These are phyloP conservation scores for Orthosia incerta DNA, from an alignment of 2,888 invertebrate species.

Conservation along the genomic window DNA sequence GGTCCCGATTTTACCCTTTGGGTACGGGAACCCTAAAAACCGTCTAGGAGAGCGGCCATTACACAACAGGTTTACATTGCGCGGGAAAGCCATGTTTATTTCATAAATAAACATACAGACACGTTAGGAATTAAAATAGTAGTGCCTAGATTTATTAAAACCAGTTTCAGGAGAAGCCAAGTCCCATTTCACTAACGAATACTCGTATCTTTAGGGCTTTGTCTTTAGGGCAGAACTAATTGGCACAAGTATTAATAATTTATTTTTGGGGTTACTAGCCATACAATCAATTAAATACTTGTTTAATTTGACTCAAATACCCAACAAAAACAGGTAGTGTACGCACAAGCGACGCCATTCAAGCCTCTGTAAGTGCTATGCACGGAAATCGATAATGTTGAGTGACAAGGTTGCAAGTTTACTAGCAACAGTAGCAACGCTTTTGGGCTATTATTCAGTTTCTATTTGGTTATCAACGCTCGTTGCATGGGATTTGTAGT, in stretches of 20 bases:
- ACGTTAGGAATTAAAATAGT: slow-evolving; percentile 44
- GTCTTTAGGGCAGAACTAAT: slow-evolving; percentile 10
- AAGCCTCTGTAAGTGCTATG: slow-evolving; percentile 44
- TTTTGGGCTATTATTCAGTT: slow-evolving; percentile 17
- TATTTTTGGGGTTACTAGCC: slow-evolving; percentile 14
- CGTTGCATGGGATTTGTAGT: not conserved
- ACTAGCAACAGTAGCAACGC: slow-evolving; percentile 39
- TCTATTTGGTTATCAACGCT: not conserved
- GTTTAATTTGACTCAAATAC: not conserved
- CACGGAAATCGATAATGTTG: slow-evolving; percentile 52
- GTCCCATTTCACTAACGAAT: slow-evolving; percentile 32
- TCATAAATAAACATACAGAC: slow-evolving; percentile 42
- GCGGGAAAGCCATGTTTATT: slow-evolving; percentile 53
- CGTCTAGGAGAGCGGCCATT: slow-evolving; percentile 33
- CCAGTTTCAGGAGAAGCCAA: slow-evolving; percentile 35
- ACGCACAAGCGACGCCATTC: slow-evolving; percentile 47
- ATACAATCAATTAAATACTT: not conserved
- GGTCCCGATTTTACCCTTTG: too few relatives aligned
- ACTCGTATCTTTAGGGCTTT: slow-evolving; percentile 6
- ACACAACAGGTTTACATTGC: slow-evolving; percentile 45
- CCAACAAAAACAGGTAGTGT: slow-evolving; percentile 9
- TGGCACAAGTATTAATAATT: not conserved
- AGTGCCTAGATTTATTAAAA: slow-evolving; percentile 52
- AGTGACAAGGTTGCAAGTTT: slow-evolving; percentile 54
- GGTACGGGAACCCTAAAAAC: too few relatives aligned